These are phyloP conservation scores for Neopelma chrysocephalum DNA, from an alignment of 2,797 vertebrate species.

Conservation along the genomic window DNA sequence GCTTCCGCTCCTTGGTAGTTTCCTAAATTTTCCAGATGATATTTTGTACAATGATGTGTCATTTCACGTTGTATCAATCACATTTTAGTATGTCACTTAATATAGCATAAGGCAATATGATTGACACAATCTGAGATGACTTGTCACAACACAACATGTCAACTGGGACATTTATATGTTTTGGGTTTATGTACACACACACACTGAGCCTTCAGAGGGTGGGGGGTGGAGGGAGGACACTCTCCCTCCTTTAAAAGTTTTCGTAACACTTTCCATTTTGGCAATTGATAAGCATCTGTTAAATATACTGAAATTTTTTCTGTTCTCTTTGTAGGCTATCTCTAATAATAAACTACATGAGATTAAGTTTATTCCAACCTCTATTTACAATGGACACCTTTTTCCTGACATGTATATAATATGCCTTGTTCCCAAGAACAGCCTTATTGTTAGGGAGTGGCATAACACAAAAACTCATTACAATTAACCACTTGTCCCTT, in stretches of 20 bases:
- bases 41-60: conserved; percentile 72
- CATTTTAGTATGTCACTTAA: conserved; percentile 74
- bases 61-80: conserved; percentile 74
- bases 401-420: neutral
- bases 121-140: conserved; percentile 73
- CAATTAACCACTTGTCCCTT: conserved; percentile 33
- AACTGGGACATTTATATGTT: conserved; percentile 57
- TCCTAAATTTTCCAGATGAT: conserved; percentile 74
- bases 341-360: neutral
- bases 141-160: conserved; percentile 74
- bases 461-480: conserved; percentile 16
- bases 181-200: neutral
- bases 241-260: conserved; percentile 35
- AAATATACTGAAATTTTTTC: neutral
- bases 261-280: neutral
- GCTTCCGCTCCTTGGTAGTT: neutral
- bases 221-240: neutral
- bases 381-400: neutral
- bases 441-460: neutral
- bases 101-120: conserved; percentile 69
- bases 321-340: neutral
- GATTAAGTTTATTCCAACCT: conserved; percentile 1
- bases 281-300: conserved; percentile 46
- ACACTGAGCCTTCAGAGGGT: neutral
- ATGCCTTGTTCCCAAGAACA: neutral